Evolutionary conservation across 1,140 invertebrate species (phyloP), one percentile per base, ranked within the genome.

Genomic region (Bombus haemorrhoidalis): DNA sequence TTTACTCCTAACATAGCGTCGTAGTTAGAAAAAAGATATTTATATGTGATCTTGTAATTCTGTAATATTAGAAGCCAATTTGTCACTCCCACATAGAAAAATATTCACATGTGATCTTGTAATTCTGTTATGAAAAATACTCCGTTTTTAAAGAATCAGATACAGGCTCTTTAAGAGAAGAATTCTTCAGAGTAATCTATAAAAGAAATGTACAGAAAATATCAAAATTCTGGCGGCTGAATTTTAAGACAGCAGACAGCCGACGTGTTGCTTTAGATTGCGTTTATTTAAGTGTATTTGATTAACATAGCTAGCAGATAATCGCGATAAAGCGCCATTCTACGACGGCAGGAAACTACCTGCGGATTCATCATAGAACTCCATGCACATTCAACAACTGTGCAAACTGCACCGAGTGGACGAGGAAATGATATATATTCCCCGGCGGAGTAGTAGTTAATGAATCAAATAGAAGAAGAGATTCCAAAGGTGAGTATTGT

Each of bases 371-470:
- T 68, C 73, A 43, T 72, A n/a, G 39, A 57, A 57, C 28, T 71
- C 32, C 12, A 25, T 59, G 43, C 79, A 81, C 41, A 68, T 83
- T 73, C 59, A 64, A 76, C 62, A 57, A 89, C 82, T 87, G 71
- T 85, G 86, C 82, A 85, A 87, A 86, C 78, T 77, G n/a, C 10
- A 3, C 15, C 62, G 74, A 87, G 59, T 72, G 78, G 47, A 81
- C 78, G 72, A 59, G 74, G 57, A 62, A 15, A 82, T 82, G 88
- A 86, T 88, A 88, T 88, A 89, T 86, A 88, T 81, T 82, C 83
- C 84, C 43, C n/a, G n/a, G 13, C 69, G 76, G 69, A 75, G 59
- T 89, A 86, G 75, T 75, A 81, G 69, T 88, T 87, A 78, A 88
- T 88, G 84, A 88, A 89, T 88, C 78, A 88, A 88, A 87, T 64